Evolutionary conservation across 2,113 vertebrate genomes (phyloP), one percentile per base, ranked within the genome.

Genomic region (Himantopus leucocephalus): DNA sequence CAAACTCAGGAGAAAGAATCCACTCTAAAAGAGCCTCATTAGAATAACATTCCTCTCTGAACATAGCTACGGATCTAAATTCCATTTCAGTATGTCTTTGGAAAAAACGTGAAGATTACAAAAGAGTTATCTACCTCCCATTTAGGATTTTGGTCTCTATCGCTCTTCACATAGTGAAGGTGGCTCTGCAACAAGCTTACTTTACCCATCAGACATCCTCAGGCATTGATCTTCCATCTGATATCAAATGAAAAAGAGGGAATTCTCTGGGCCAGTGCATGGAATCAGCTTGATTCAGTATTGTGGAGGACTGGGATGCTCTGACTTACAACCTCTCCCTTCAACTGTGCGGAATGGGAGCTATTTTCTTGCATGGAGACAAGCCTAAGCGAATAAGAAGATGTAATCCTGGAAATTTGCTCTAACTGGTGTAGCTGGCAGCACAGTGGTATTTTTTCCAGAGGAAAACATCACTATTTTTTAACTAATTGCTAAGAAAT

Each of bases 181-280:
- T 56, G 32, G 11, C 34, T 68, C 39, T 79, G 18, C 55, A 70
- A 43, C 6, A 26, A 53, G 6, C 9, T 55, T 12, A 2, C 5
- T 75, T 55, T 9, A 52, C 34, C 30, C 58, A 68, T 27, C 2
- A 66, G 39, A 43, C 1, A 1, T 14, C 8, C 30, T 83, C 35
- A 62, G 11, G 29, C 7, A 32, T 19, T 1, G 0, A 56, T 47
- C 12, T 71, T 82, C 52, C 19, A 55, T 3, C 8, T 1, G 2
- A 35, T 24, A 60, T 8, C 5, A 53, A 66, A 27, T 53, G 47
- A 41, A 88, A 82, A 85, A 3, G 2, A 62, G 20, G 32, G 34
- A 79, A 50, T 68, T 8, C 18, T n/a, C 50, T 20, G 21, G 26
- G n/a, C 2, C 35, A 64, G 32, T 14, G 34, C 10, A 34, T 6